Evolutionary conservation across 2,797 vertebrate genomes (phyloP).

Genomic region (Forpus xanthops): DNA sequence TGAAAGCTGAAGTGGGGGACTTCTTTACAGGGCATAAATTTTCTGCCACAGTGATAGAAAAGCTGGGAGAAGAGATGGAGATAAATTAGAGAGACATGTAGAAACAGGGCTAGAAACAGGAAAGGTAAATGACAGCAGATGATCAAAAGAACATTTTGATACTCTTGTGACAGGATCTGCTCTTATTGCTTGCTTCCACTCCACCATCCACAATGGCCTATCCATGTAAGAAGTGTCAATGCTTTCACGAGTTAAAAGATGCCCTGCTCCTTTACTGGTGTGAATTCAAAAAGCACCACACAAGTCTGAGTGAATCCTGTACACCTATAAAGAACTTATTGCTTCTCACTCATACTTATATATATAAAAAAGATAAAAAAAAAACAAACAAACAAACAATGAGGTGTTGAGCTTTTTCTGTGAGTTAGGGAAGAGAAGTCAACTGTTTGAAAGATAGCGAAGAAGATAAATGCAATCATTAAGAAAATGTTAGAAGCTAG

Average conservation of each 20-base stretch:
- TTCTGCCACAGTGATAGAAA: background rate
- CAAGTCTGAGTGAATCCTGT: background rate
- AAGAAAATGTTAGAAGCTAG: background rate
- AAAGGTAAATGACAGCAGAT: background rate
- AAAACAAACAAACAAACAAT: rapidly evolving
- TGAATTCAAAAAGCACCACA: background rate
- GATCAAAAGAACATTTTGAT: background rate
- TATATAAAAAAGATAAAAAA: background rate
- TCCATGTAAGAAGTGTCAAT: background rate
- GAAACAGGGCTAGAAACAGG: background rate
- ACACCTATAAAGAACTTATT: background rate
- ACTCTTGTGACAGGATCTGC: background rate
- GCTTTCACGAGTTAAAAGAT: background rate
- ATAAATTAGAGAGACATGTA: background rate
- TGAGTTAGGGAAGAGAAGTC: background rate
- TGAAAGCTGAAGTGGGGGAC: background rate
- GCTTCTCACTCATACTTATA: background rate
- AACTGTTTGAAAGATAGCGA: background rate
- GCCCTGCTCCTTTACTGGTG: background rate
- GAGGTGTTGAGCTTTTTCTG: background rate
- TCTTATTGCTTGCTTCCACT: background rate
- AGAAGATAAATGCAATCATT: background rate
- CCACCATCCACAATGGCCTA: background rate
- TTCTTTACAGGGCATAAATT: background rate
- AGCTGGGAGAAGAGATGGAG: background rate